Percentiles rank a stretch among this genome's conserved stretches.
Evolutionary conservation across 2,888 invertebrate genomes (phyloP).

Genomic region (Drosophila sordidula): DNA sequence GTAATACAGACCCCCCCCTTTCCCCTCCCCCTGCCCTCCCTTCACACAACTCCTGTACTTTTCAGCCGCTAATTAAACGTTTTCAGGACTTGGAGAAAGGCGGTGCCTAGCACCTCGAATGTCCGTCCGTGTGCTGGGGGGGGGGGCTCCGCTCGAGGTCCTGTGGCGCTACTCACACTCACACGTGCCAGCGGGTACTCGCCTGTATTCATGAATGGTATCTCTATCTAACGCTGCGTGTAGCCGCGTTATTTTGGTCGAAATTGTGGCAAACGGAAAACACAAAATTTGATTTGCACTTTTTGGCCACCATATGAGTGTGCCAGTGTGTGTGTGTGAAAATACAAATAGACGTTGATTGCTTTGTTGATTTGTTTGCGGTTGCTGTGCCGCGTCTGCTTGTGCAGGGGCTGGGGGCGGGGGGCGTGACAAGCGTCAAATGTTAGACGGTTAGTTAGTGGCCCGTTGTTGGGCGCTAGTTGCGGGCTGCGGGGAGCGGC

Average conservation of each 20-base stretch:
- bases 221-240: constrained; percentile 48
- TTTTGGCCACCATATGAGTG: constrained; percentile 50
- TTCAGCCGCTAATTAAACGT: constrained; percentile 36
- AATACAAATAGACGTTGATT: constrained; percentile 81
- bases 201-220: constrained; percentile 19
- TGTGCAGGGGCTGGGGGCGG: neutral
- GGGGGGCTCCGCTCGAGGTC: too few relatives aligned
- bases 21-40: neutral
- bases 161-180: neutral
- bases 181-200: neutral
- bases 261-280: constrained; percentile 62
- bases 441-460: constrained; percentile 78
- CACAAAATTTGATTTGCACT: constrained; percentile 77
- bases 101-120: constrained; percentile 29
- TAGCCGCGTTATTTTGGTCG: constrained; percentile 64
- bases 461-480: constrained; percentile 31
- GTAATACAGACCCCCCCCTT: too few relatives aligned
- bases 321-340: constrained; percentile 52
- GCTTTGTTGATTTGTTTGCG: constrained; percentile 82
- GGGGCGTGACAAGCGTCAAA: constrained; percentile 49
- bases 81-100: constrained; percentile 9
- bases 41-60: neutral
- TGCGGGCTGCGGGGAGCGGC: too few relatives aligned
- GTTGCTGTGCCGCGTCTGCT: constrained; percentile 61
- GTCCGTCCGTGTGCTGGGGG: neutral